phyloP scores from a whole-genome alignment of 2,113 vertebrate species.

The Felis catus region DNA sequence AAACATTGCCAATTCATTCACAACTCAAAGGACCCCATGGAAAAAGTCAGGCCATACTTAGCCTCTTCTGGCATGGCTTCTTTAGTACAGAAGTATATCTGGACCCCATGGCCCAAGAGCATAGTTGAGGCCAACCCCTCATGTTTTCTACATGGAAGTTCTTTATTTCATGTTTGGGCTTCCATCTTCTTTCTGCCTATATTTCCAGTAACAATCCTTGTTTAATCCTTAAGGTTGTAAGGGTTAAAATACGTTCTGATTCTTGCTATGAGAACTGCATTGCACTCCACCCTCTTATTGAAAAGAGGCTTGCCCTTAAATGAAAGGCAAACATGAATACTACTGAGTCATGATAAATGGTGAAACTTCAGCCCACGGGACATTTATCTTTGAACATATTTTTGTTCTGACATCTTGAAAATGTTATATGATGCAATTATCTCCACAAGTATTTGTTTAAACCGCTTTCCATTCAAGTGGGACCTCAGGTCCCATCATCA shows the following conservation, averaged over 20 bases:
- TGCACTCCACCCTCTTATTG: neutral
- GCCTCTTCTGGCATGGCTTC: neutral
- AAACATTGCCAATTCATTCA: neutral
- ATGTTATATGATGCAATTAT: constrained; percentile 57
- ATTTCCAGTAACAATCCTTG: neutral
- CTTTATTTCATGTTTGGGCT: neutral
- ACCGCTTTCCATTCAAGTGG: neutral
- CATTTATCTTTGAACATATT: constrained; percentile 64
- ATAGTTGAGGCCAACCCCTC: neutral
- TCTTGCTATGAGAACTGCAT: neutral
- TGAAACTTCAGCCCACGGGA: constrained; percentile 58
- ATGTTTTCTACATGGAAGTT: neutral
- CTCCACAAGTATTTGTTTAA: constrained; percentile 32
- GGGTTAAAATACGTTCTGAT: neutral
- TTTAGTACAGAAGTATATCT: neutral
- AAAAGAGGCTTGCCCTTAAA: neutral
- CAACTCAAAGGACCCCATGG: neutral
- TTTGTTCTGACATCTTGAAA: constrained; percentile 62
- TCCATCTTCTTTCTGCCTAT: neutral
- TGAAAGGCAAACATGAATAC: constrained; percentile 34
- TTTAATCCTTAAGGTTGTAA: neutral
- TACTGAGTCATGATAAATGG: constrained; percentile 58
- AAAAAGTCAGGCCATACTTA: neutral
- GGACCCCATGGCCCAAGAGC: neutral
- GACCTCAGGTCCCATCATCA: neutral